phyloP scores from a whole-genome alignment of 2,113 vertebrate species.

The Xenopus tropicalis region DNA sequence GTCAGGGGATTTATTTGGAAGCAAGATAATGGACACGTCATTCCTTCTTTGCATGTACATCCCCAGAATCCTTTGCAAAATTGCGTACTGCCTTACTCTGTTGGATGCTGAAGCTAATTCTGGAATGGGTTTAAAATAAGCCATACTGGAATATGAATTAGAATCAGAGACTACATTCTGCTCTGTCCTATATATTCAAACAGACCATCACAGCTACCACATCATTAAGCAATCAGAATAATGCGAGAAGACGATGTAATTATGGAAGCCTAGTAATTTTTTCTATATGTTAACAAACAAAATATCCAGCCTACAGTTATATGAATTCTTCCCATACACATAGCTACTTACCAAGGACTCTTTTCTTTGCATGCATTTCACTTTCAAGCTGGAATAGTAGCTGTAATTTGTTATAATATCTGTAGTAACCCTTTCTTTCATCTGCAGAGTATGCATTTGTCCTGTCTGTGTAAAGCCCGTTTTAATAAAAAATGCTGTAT shows the following conservation, averaged over 20 bases:
- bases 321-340: too few species aligned
- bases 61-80: constrained; percentile 41
- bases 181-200: constrained; percentile 43
- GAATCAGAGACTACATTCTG: constrained; percentile 35
- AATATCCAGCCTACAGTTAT: background rate
- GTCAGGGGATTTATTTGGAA: constrained; percentile 38
- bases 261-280: constrained; percentile 14
- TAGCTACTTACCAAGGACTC: too few species aligned
- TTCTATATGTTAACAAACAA: constrained; percentile 14
- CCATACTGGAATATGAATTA: constrained; percentile 41
- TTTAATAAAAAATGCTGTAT: too few species aligned
- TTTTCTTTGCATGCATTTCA: too few species aligned
- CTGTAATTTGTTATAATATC: too few species aligned
- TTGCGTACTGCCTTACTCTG: constrained; percentile 22
- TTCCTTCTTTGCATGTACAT: constrained; percentile 30
- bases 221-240: constrained; percentile 31
- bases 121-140: constrained; percentile 44
- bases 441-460: too few species aligned
- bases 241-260: constrained; percentile 5
- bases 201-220: constrained; percentile 37
- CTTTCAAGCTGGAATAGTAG: too few species aligned
- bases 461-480: too few species aligned
- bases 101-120: constrained; percentile 38
- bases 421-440: too few species aligned
- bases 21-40: constrained; percentile 40